Percentiles rank a stretch among this genome's conserved stretches.
Evolutionary conservation across 1,140 invertebrate species (phyloP).

Genomic region (Neodiprion pinetum): DNA sequence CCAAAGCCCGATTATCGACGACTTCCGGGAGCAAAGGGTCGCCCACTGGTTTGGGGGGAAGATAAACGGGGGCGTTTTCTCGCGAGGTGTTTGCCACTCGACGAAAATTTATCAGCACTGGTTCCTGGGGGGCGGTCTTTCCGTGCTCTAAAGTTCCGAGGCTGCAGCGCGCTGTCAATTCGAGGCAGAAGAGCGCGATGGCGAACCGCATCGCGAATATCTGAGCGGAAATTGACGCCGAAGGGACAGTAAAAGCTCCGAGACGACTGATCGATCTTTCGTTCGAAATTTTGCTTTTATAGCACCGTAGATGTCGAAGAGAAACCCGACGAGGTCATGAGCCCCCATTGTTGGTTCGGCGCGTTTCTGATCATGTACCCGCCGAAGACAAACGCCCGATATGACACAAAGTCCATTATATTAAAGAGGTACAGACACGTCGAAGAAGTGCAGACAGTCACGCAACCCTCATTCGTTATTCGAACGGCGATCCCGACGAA

Average conservation of each 20-base stretch:
- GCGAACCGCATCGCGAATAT: too few species aligned
- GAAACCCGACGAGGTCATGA: too few species aligned
- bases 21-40: constrained; percentile 37
- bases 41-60: constrained; percentile 32
- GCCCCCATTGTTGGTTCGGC: too few species aligned
- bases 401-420: too few species aligned
- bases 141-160: too few species aligned
- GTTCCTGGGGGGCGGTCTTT: constrained; percentile 14
- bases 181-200: too few species aligned
- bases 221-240: too few species aligned
- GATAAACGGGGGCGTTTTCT: constrained; percentile 27
- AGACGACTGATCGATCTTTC: background rate
- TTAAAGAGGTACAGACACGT: too few species aligned
- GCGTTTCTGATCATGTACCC: too few species aligned
- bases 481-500: background rate
- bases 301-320: background rate
- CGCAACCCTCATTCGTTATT: background rate
- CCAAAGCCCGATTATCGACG: constrained; percentile 38
- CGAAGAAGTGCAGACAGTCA: too few species aligned
- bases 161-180: too few species aligned
- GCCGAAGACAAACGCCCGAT: too few species aligned
- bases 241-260: background rate
- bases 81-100: constrained; percentile 26
- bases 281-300: background rate
- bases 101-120: constrained; percentile 37